These are phyloP conservation scores for Dromaius novaehollandiae DNA, from an alignment of 2,113 vertebrate species.

Conservation along the genomic window DNA sequence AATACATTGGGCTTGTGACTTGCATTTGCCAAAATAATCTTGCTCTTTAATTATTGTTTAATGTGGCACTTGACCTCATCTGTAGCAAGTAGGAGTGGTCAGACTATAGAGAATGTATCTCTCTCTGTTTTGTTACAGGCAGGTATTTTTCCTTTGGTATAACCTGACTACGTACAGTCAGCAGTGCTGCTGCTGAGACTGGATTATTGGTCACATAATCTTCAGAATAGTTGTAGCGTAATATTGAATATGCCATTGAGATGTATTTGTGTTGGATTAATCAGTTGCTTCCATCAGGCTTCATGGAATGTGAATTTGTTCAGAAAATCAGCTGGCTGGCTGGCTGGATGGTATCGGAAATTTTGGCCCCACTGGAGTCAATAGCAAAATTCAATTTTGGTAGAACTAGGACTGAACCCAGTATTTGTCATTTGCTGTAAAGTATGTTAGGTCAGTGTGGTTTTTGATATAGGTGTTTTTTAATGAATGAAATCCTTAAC, in stretches of 20 bases:
- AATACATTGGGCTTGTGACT: not conserved
- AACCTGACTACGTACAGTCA: not conserved
- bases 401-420: not conserved
- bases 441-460: not conserved
- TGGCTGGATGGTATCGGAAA: not conserved
- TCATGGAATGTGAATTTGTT: not conserved
- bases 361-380: not conserved
- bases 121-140: not conserved
- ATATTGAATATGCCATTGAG: not conserved
- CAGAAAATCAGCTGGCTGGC: not conserved
- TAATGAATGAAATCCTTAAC: not conserved
- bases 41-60: not conserved
- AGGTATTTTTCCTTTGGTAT: not conserved
- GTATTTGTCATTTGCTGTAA: not conserved
- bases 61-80: not conserved
- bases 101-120: not conserved
- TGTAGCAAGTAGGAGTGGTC: not conserved
- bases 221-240: not conserved
- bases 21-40: not conserved
- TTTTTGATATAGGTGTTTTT: not conserved
- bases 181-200: not conserved
- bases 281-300: not conserved
- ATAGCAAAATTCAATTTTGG: not conserved
- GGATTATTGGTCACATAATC: not conserved
- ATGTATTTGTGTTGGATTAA: not conserved